Evolutionary conservation across 2,888 invertebrate species (phyloP).

Genomic region (Stegophylla sp.): DNA sequence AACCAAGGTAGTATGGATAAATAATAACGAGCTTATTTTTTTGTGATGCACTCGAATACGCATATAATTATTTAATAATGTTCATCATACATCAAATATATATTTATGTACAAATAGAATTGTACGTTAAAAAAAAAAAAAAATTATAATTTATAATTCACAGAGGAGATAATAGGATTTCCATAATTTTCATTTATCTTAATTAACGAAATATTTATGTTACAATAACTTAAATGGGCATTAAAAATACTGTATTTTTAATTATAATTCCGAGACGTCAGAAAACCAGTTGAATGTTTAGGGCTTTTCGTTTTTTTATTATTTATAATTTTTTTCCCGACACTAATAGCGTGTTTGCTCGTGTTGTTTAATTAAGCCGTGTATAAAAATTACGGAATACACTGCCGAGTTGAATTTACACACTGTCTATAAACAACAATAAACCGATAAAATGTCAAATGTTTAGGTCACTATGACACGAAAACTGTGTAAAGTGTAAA

Average conservation of each 20-base stretch:
- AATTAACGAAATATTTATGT: background rate
- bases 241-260: background rate
- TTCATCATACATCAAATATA: background rate
- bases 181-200: background rate
- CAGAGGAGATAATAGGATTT: background rate
- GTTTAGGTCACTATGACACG: background rate
- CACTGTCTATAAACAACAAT: background rate
- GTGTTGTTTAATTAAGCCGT: background rate
- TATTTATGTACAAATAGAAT: background rate
- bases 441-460: background rate
- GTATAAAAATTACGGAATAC: background rate
- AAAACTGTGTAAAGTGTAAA: background rate
- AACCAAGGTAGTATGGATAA: background rate
- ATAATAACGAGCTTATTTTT: background rate
- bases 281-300: background rate
- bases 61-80: constrained; percentile 8
- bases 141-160: background rate
- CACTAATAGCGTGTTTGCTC: too few species aligned
- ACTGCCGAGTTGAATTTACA: background rate
- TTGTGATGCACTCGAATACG: background rate
- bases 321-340: too few species aligned
- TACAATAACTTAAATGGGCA: background rate
- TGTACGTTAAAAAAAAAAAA: background rate
- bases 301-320: too few species aligned
- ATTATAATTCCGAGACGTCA: background rate